Base-by-base conservation (phyloP, 2,888 invertebrate species). In the Sinotaia quadrata region DNA sequence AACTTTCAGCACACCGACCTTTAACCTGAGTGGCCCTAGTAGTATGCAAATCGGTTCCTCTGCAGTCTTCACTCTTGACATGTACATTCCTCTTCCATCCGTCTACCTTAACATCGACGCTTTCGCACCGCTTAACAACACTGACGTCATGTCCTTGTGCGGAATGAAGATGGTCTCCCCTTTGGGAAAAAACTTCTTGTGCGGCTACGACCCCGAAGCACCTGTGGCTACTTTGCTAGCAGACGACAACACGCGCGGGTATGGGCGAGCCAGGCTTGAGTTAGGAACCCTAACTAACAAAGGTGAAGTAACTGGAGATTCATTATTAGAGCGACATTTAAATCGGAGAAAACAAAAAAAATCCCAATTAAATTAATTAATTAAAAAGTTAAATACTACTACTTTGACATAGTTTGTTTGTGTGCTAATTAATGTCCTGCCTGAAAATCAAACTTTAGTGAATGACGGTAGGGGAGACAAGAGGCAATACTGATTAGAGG, bases 141-240 rank as follows among this genome's bases (percentile, higher is more conserved):
- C 79, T 1, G 79, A 80, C 24, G 78, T 78, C 12, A 81, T 85
- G 81, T 82, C 84, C 18, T 75, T 85, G 4, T 83, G 82, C 51
- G 74, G 69, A 10, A 72, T 80, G 0, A 70, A 69, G 58, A 58
- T 78, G 61, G 56, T 65, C 52, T 31, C 34, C 56, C 56, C 54
- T 47, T 44, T 56, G 3, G 65, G 65, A 5, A 41, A 21, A 2
- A 65, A 65, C 44, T 72, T 67, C 51, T 0, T 18, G 29, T 72
- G 72, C n/a, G 54, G 66, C 29, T 58, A 67, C 31, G n/a, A 61
- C 15, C 36, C 61, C 24, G 34, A 41, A 56, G 37, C 51, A 31
- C 44, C 41, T 27, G 10, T 1, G 8, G 49, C 72, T 1, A 33
- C 2, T 2, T 29, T 57, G 4, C 18, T 18, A n/a, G 18, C 51